Evolutionary conservation across 2,797 vertebrate species (phyloP).

Genomic region (Parauchenoglanis punctatus): DNA sequence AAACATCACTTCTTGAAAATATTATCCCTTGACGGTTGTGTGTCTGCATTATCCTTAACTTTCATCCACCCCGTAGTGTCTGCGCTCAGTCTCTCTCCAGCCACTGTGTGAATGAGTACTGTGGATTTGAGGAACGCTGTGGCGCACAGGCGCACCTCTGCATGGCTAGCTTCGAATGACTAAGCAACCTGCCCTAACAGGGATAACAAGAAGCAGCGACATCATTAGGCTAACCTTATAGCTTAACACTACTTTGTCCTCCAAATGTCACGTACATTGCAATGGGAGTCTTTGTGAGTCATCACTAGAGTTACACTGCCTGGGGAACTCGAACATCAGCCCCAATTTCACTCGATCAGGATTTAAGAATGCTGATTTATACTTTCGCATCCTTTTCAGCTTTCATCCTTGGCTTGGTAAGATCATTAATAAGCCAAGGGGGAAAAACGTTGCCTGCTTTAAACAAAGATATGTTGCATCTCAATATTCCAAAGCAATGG

Average conservation of each 20-base stretch:
- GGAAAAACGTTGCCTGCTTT: neutral
- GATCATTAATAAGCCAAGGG: neutral
- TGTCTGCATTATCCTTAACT: slow-evolving; percentile 12
- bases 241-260: slow-evolving; percentile 27
- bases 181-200: slow-evolving; percentile 28
- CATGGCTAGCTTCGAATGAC: slow-evolving; percentile 22
- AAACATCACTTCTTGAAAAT: slow-evolving; percentile 12
- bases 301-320: slow-evolving; percentile 19
- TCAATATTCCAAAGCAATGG: slow-evolving; percentile 35
- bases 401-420: neutral
- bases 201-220: slow-evolving; percentile 28
- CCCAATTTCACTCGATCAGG: neutral
- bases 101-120: neutral
- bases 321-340: slow-evolving; percentile 19
- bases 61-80: neutral
- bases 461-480: slow-evolving; percentile 1
- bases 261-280: slow-evolving; percentile 27
- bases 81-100: neutral
- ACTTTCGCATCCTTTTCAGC: neutral
- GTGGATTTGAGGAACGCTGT: neutral
- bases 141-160: neutral
- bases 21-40: neutral
- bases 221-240: slow-evolving; percentile 48
- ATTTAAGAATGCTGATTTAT: neutral
- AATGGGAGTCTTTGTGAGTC: neutral